A percentile compares a stretch with the other conserved stretches of the same genome.
Evolutionary conservation across 2,888 invertebrate species (phyloP).

Genomic region (Resseliella maxima): DNA sequence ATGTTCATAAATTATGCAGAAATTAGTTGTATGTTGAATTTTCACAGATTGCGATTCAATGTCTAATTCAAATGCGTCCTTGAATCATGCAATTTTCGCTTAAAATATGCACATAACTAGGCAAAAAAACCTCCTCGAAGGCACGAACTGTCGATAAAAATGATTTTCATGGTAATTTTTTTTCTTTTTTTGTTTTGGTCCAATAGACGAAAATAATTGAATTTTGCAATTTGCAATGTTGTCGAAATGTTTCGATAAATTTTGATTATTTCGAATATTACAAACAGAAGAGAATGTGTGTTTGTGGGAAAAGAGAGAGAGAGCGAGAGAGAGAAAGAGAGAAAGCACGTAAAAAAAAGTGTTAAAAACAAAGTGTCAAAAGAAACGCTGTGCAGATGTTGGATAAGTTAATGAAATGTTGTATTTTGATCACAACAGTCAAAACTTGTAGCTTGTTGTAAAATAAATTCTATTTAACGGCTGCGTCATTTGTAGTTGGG

Average conservation of each 20-base stretch:
- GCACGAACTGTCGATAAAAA: too few relatives aligned
- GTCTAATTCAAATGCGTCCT: neutral
- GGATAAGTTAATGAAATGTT: conserved; percentile 31
- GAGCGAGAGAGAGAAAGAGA: neutral
- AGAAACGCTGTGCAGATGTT: neutral
- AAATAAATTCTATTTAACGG: conserved; percentile 48
- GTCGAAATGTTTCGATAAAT: neutral
- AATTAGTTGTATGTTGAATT: neutral
- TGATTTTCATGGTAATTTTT: too few relatives aligned
- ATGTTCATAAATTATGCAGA: neutral
- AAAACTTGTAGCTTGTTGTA: neutral
- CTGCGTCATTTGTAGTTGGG: conserved; percentile 11
- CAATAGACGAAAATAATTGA: too few relatives aligned
- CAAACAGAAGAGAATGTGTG: too few relatives aligned
- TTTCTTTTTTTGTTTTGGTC: too few relatives aligned
- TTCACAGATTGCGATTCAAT: neutral
- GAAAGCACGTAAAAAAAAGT: neutral
- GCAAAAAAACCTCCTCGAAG: too few relatives aligned
- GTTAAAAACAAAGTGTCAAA: conserved; percentile 20
- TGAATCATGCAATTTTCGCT: neutral
- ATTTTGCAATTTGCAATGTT: neutral
- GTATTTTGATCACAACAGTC: neutral
- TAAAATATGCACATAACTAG: neutral
- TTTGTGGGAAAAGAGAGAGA: neutral
- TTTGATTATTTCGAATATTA: neutral